Base-by-base conservation (phyloP, 2,888 invertebrate species). In the Slavum lentiscoides region DNA sequence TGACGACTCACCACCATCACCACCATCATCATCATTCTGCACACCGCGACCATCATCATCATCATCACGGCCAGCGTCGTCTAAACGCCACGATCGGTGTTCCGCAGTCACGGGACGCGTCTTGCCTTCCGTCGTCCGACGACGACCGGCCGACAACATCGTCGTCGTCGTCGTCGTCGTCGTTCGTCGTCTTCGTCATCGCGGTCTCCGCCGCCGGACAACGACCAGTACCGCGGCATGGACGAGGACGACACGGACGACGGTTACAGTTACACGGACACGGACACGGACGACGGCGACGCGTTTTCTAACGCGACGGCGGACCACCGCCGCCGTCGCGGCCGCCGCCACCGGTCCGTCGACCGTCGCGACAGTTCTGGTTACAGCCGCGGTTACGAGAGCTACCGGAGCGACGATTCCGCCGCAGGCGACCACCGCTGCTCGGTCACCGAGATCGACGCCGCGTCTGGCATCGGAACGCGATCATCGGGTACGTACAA, bases 91-190 rank as follows among this genome's bases (percentile, higher is more conserved):
- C 55, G 69, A 13, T 15, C 58, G 70, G 37, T 19, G 58, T 86
- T 86, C 68, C 13, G 21, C 17, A 39, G 67, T n/a, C 74, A 9
- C 43, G 21, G 19, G 67, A 39, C n/a, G 49, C 19, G 23, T 30
- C 6, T 6, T 53, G 53, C 19, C 53, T 2, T 23, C 11, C 53
- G 49, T 21, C 67, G 15, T 43, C 61, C 55, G 55, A 55, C 19
- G 55, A 55, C 55, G 19, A 8, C 55, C 55, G 55, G 19, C 55
- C 19, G 55, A 9, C 64, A 13, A 49, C 17, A 0, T 64, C 30
- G 15, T 4, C 39, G 19, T 66, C 55, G 8, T 8, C 9, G 37
- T n/a, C 64, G 39, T 7, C 64, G 1, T 64, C 37, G 8, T 8
- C 39, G 15, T 23, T 13, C 23, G 23, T 8, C 39, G 19, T 64